Conservation (phyloP, 2,113 vertebrate genomes). For the Myocastor coypus region DNA sequence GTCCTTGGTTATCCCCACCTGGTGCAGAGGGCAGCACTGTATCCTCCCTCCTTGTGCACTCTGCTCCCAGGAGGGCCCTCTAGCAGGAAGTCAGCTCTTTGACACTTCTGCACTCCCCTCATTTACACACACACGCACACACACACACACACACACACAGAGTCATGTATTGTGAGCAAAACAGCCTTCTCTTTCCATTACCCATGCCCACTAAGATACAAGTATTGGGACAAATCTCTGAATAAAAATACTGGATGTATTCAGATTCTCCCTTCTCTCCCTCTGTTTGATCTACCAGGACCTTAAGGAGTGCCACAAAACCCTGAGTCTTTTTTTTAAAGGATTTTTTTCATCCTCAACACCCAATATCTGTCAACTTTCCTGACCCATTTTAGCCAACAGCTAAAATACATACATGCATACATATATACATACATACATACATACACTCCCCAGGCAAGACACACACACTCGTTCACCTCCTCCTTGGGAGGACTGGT, state of each 20-base stretch:
- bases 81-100: not conserved
- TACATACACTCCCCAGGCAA: not conserved
- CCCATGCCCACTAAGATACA: not conserved
- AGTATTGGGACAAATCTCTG: not conserved
- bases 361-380: not conserved
- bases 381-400: not conserved
- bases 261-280: not conserved
- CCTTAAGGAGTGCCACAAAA: not conserved
- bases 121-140: not conserved
- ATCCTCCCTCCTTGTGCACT: not conserved
- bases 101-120: not conserved
- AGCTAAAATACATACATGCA: not conserved
- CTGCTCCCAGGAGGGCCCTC: not conserved
- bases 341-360: slow-evolving; percentile 32
- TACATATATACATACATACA: no score
- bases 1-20: not conserved
- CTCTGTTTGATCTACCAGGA: not conserved
- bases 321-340: not conserved
- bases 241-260: not conserved
- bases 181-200: not conserved
- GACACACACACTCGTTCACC: not conserved
- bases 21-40: not conserved
- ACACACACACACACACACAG: fast-evolving
- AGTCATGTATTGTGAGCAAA: not conserved
- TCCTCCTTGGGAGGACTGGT: not conserved